Evolutionary conservation across 1,140 invertebrate species (phyloP).

Genomic region (Cotesia vestalis): DNA sequence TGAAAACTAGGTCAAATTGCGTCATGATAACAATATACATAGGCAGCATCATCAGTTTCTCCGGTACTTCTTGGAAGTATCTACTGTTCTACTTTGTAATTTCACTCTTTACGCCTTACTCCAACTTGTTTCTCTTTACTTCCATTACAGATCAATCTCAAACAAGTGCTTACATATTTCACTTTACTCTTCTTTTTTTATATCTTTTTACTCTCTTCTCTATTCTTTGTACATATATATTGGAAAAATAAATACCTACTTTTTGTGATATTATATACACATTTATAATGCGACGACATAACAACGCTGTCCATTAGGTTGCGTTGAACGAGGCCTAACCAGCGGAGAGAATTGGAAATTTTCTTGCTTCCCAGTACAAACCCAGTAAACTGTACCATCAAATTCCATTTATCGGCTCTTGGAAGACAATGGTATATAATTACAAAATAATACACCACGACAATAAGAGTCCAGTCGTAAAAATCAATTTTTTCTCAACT

Average conservation of each 20-base stretch:
- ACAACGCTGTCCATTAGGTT: background rate
- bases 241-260: no score
- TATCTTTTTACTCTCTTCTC: no score
- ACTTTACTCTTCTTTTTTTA: background rate
- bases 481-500: background rate
- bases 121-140: background rate
- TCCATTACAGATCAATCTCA: slow-evolving; percentile 18
- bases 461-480: background rate
- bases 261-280: no score
- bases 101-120: background rate
- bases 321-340: slow-evolving; percentile 6
- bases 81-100: slow-evolving; percentile 19
- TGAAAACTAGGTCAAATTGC: slow-evolving; percentile 15
- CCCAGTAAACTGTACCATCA: background rate
- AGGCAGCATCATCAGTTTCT: slow-evolving; percentile 2
- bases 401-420: slow-evolving; percentile 5
- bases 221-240: background rate
- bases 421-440: background rate
- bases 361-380: background rate
- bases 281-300: no score
- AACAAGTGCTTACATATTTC: background rate
- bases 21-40: slow-evolving; percentile 12
- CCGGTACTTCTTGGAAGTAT: slow-evolving; percentile 8
- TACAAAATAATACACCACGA: background rate
- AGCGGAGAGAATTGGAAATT: slow-evolving; percentile 11